Evolutionary conservation across 2,888 invertebrate genomes (phyloP), one percentile per base, ranked within the genome.

Genomic region (Temnothorax unifasciatus): DNA sequence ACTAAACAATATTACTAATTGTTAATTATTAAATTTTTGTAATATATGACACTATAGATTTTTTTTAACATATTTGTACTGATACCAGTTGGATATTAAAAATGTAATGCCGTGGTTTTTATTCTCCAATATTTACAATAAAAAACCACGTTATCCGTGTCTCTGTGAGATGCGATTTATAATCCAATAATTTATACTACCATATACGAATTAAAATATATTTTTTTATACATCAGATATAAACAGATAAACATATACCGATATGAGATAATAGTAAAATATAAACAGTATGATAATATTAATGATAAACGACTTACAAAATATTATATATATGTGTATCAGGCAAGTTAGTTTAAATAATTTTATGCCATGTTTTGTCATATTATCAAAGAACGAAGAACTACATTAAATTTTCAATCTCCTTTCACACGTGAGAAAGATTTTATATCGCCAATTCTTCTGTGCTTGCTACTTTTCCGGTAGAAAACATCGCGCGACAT

Each of bases 401-500:
- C 52, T 34, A 15, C 4, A 8, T 54, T 25, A 25, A 25, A 25
- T 57, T 57, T 9, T 18, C 18, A 11, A 41, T 18, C 25, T 41
- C 2, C 21, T 57, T 41, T 15, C 2, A 71, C 15, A 15, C 0
- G 34, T 34, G 21, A 57, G 13, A 18, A 68, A 18, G 18, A 68
- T 29, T 47, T 68, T 47, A 47, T 18, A 5, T 44, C 25, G 5
- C 8, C 25, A 18, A 18, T 29, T 68, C 21, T 47, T 34, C 6
- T 2, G 18, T 13, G 15, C 3, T 68, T 29, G 18, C 15, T n/a
- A 29, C 50, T 69, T 29, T 69, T 50, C 69, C 44, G 29, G n/a
- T 50, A 50, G 29, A 69, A 50, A 34, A 69, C 4, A 9, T 29
- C 18, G 18, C 66, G 66, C 66, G 47, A 47, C 66, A 47, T 68